Conservation (phyloP, 2,113 vertebrate genomes). For the Manacus vitellinus region DNA sequence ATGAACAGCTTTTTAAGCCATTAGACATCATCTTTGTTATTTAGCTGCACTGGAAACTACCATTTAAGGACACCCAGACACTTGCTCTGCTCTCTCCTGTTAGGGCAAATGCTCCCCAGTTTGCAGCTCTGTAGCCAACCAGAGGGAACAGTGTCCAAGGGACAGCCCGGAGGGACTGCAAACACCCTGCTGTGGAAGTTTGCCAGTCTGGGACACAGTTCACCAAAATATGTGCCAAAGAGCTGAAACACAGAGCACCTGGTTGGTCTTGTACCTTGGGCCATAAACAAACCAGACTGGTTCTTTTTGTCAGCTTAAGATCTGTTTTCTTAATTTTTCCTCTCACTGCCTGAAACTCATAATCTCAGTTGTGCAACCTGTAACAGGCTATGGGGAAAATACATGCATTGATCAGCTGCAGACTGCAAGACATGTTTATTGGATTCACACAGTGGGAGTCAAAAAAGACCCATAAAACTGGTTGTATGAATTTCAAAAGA, state of each 20-base stretch:
- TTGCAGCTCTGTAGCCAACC: neutral
- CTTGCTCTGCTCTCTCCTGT: neutral
- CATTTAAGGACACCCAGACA: neutral
- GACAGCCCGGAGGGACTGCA: neutral
- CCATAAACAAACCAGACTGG: neutral
- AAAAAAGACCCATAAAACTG: neutral
- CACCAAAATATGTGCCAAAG: neutral
- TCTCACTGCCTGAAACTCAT: neutral
- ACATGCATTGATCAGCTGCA: neutral
- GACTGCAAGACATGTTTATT: neutral
- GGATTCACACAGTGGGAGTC: neutral
- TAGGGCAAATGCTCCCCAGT: neutral
- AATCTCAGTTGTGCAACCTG: neutral
- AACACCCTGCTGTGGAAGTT: neutral
- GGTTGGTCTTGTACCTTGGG: neutral
- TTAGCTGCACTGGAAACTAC: conserved; percentile 29
- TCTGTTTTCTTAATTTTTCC: neutral
- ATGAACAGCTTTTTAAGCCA: conserved; percentile 52
- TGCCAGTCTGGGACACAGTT: fast-evolving
- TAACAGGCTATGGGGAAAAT: neutral
- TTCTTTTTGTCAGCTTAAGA: neutral
- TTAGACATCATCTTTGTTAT: neutral
- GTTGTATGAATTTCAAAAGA: neutral
- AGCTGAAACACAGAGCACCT: neutral
- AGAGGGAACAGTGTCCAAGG: neutral